Conservation (phyloP, 35 echinoderm and acorn worm species). For the Apostichopus japonicus region DNA sequence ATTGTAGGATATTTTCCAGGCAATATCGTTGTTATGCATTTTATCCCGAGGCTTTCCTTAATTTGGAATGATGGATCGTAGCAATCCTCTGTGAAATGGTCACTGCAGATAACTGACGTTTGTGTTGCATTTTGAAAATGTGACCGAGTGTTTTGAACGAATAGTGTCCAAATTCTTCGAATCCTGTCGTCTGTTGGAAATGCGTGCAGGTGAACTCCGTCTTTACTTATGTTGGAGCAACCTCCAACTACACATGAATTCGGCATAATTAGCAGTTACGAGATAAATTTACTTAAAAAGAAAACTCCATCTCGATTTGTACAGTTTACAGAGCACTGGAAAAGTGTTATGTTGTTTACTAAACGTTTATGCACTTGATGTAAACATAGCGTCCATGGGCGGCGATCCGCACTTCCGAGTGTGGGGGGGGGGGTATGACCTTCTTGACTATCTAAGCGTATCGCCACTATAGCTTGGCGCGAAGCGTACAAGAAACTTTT, state of each 20-base stretch:
- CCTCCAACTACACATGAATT: neutral
- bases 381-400: no score
- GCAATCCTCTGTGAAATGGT: neutral
- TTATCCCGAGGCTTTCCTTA: neutral
- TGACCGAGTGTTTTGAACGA: neutral
- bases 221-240: neutral
- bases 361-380: no score
- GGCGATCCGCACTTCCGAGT: no score
- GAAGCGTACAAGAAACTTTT: no score
- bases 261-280: neutral
- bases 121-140: neutral
- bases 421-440: no score
- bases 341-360: no score
- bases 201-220: neutral
- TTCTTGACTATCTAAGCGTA: no score
- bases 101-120: neutral
- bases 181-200: neutral
- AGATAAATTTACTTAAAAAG: no score
- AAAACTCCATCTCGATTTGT: no score
- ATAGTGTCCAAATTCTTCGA: neutral
- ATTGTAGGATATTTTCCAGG: slow-evolving; percentile 10
- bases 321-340: no score
- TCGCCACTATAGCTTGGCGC: no score
- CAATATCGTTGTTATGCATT: neutral
- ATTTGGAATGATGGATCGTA: neutral